These are phyloP conservation scores for Smutsia temminckii DNA, from an alignment of 2,797 vertebrate genomes.

Conservation along the genomic window DNA sequence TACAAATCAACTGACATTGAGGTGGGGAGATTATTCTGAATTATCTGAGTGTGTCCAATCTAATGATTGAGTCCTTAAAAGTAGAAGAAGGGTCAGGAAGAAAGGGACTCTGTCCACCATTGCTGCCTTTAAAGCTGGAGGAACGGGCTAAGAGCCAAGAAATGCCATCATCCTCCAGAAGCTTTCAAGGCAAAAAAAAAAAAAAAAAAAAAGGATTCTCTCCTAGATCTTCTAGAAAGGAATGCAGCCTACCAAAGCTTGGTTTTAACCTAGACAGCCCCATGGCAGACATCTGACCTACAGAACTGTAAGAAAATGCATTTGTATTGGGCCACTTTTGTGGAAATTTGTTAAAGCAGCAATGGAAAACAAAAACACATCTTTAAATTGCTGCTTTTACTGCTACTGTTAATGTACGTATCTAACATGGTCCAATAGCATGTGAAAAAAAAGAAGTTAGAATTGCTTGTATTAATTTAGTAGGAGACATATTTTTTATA, in stretches of 20 bases:
- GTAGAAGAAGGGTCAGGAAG: neutral
- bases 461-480: neutral
- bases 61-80: neutral
- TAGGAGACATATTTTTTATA: conserved; percentile 23
- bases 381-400: neutral
- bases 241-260: neutral
- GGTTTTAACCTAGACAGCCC: neutral
- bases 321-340: neutral
- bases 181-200: neutral
- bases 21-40: neutral
- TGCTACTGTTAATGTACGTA: neutral
- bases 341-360: neutral
- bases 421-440: neutral
- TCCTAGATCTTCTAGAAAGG: neutral
- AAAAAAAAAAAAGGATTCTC: neutral
- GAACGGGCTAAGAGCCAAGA: neutral
- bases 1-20: neutral
- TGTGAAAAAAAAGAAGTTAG: neutral
- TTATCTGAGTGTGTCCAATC: neutral
- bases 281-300: neutral
- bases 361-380: neutral
- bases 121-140: neutral
- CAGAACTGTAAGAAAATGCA: neutral
- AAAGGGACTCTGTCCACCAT: neutral
- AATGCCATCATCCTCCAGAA: neutral